These are phyloP conservation scores for Pseudoatta argentina DNA, from an alignment of 1,140 invertebrate species.

Conservation along the genomic window DNA sequence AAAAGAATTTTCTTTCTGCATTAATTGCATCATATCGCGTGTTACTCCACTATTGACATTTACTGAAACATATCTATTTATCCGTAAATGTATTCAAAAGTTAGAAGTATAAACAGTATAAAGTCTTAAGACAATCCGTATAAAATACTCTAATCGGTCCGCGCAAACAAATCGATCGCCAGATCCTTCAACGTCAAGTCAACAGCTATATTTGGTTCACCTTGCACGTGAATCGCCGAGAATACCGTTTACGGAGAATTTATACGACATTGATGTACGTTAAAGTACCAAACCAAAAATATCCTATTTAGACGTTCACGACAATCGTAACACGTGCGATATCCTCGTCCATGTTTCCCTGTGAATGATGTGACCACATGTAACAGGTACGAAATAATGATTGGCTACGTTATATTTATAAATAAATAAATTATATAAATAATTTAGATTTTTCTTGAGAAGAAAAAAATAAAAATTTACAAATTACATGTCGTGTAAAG, in stretches of 20 bases:
- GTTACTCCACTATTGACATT: neutral
- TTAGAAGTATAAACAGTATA: neutral
- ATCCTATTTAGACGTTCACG: slow-evolving; percentile 10
- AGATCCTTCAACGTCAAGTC: slow-evolving; percentile 52
- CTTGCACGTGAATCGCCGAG: slow-evolving; percentile 64
- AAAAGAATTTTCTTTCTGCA: too few relatives aligned
- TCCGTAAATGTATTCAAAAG: neutral
- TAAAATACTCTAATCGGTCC: slow-evolving; percentile 20
- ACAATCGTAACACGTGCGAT: neutral
- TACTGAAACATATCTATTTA: neutral
- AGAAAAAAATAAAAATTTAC: neutral
- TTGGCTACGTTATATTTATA: neutral
- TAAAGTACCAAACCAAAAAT: slow-evolving; percentile 29
- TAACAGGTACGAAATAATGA: neutral
- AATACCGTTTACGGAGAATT: slow-evolving; percentile 32
- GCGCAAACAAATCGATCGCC: slow-evolving; percentile 59
- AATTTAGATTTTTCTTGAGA: neutral
- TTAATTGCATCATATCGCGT: neutral
- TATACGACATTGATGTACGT: slow-evolving; percentile 32
- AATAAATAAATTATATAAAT: too few relatives aligned
- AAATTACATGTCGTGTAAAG: neutral
- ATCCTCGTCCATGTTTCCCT: neutral
- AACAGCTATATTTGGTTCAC: slow-evolving; percentile 66
- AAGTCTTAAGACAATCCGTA: neutral
- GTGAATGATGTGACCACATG: neutral